Evolutionary conservation across 2,888 invertebrate species (phyloP), one percentile per base, ranked within the genome.

Genomic region (Drosophila paramelanica): DNA sequence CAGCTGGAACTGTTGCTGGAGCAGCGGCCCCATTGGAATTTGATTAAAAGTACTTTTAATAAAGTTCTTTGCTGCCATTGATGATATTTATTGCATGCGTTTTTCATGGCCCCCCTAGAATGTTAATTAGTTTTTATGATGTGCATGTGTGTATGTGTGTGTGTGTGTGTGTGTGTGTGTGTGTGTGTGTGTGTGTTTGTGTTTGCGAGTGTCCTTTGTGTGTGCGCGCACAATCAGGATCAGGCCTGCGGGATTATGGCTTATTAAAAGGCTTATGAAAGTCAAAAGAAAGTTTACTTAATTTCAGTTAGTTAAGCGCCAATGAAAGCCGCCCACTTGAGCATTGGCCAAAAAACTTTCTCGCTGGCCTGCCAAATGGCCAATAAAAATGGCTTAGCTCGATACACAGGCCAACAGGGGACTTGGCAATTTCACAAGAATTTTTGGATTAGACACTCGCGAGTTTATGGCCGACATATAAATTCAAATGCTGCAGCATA

Each of bases 191-290:
- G 55, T 10, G 27, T 6, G 27, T 20, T 27, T 17, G 52, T 51
- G 61, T 20, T 46, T 41, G 50, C 14, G 31, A 14, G 55, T 66
- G 67, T 66, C 49, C 62, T 73, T 66, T 85, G 77, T 59, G 80
- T 55, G 58, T 25, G 52, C 53, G 57, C 43, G 43, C 42, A 73
- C 38, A 73, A 67, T 68, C 57, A 38, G 55, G 64, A 66, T 69
- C 88, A 86, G 80, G 71, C 88, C 88, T 59, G 66, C 41, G 87
- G 89, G 87, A 88, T 84, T 84, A 83, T 84, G 78, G 81, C 84
- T 83, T 88, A 88, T 88, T 84, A 88, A 88, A 84, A 84, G 84
- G 84, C 84, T 84, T 84, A 88, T 88, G 88, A 84, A 84, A 84
- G 84, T 84, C 84, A 88, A 84, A 84, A 84, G 89, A 85, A 85